Evolutionary conservation across 1,140 invertebrate species (phyloP).

Genomic region (Drosophila biarmipes): DNA sequence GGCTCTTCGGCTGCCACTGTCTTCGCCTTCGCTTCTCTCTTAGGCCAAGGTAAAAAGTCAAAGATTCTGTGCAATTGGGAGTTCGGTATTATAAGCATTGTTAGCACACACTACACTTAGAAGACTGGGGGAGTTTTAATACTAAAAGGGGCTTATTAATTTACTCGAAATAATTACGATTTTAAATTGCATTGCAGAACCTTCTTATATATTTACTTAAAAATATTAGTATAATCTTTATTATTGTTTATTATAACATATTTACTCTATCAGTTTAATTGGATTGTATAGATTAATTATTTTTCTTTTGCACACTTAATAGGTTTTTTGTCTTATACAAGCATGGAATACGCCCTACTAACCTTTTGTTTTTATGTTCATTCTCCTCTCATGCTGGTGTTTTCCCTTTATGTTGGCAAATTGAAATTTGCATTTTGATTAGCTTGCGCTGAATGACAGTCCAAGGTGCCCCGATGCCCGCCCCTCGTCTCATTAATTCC

Average conservation of each 20-base stretch:
- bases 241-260: too few relatives aligned
- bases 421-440: constrained; percentile 83
- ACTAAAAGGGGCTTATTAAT: too few relatives aligned
- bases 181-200: too few relatives aligned
- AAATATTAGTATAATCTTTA: too few relatives aligned
- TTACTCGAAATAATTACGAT: neutral
- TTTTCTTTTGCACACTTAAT: too few relatives aligned
- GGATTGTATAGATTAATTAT: too few relatives aligned
- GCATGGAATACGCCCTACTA: neutral
- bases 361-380: constrained; percentile 10
- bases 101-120: constrained; percentile 7
- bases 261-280: too few relatives aligned
- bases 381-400: constrained; percentile 4
- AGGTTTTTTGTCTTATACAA: too few relatives aligned
- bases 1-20: constrained; percentile 32
- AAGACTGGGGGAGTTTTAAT: neutral
- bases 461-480: constrained; percentile 15
- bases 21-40: constrained; percentile 29
- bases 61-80: constrained; percentile 61
- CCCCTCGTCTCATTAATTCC: constrained; percentile 46
- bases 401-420: constrained; percentile 54
- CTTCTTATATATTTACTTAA: too few relatives aligned
- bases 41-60: constrained; percentile 70
- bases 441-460: constrained; percentile 45
- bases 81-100: constrained; percentile 47